Percentiles rank a stretch among this genome's conserved stretches.
Evolutionary conservation across 2,888 invertebrate species (phyloP).

Genomic region (Physocephala rufipes): DNA sequence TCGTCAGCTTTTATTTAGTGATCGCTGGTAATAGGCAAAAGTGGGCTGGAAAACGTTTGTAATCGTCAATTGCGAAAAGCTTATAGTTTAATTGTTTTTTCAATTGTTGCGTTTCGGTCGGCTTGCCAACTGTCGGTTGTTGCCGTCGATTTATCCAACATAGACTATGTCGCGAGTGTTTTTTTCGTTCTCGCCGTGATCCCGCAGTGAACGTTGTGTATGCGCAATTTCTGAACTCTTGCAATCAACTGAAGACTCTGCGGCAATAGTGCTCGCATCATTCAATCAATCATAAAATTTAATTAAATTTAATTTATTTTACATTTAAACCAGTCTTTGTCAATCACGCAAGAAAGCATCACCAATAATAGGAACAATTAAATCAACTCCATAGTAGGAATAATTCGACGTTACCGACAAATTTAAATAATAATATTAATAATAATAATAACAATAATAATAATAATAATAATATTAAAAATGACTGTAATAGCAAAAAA

Average conservation of each 20-base stretch:
- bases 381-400: constrained; percentile 25
- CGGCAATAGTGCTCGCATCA: constrained; percentile 29
- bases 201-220: too few relatives aligned
- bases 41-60: constrained; percentile 19
- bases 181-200: too few relatives aligned
- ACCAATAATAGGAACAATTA: constrained; percentile 29
- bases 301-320: constrained; percentile 52
- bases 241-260: constrained; percentile 22
- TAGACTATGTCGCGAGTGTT: not conserved
- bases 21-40: constrained; percentile 28
- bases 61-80: constrained; percentile 1
- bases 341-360: constrained; percentile 30
- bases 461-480: too few relatives aligned
- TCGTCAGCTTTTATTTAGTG: constrained; percentile 38
- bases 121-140: too few relatives aligned
- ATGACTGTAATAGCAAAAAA: too few relatives aligned
- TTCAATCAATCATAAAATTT: constrained; percentile 51
- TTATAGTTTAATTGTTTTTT: not conserved
- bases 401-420: constrained; percentile 26
- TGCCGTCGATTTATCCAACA: constrained; percentile 29
- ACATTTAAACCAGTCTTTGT: constrained; percentile 43
- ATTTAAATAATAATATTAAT: constrained; percentile 14
- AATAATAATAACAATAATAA: constrained; percentile 19
- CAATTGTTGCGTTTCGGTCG: not conserved
- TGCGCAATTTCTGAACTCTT: not conserved